phyloP scores from a whole-genome alignment of 2,797 vertebrate species.

The Trematomus bernacchii region DNA sequence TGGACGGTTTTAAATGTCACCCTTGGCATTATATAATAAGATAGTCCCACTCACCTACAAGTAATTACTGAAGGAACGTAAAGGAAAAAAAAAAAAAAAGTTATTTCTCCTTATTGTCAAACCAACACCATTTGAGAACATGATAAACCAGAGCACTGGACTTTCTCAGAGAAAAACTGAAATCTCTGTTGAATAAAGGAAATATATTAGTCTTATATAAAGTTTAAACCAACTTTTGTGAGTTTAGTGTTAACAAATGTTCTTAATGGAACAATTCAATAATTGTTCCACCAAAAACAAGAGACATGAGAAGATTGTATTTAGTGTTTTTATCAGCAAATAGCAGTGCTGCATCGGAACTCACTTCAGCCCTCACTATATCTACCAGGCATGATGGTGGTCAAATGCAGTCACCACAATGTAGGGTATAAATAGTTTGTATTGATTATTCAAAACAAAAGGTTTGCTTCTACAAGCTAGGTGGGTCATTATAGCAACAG shows the following conservation, averaged over 20 bases:
- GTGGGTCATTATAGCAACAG: neutral
- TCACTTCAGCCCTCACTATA: neutral
- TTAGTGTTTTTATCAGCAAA: neutral
- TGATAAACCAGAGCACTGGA: neutral
- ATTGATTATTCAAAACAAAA: neutral
- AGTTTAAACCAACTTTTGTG: neutral
- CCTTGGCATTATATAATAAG: neutral
- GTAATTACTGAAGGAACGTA: neutral
- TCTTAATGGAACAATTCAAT: neutral
- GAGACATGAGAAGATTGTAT: neutral
- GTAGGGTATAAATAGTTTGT: neutral
- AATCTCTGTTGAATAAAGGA: neutral
- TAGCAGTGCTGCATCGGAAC: neutral
- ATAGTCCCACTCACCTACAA: neutral
- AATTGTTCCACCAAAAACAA: slow-evolving; percentile 1
- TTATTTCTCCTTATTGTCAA: neutral
- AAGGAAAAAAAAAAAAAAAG: slow-evolving; percentile 7
- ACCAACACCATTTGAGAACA: slow-evolving; percentile 4
- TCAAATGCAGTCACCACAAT: neutral
- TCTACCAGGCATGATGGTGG: neutral
- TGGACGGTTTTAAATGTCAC: neutral
- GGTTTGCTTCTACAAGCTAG: neutral
- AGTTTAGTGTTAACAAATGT: neutral
- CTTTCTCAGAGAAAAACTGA: neutral
- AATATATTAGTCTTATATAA: neutral